These are phyloP conservation scores for Pardalotus punctatus DNA, from an alignment of 2,113 vertebrate species.

Conservation along the genomic window DNA sequence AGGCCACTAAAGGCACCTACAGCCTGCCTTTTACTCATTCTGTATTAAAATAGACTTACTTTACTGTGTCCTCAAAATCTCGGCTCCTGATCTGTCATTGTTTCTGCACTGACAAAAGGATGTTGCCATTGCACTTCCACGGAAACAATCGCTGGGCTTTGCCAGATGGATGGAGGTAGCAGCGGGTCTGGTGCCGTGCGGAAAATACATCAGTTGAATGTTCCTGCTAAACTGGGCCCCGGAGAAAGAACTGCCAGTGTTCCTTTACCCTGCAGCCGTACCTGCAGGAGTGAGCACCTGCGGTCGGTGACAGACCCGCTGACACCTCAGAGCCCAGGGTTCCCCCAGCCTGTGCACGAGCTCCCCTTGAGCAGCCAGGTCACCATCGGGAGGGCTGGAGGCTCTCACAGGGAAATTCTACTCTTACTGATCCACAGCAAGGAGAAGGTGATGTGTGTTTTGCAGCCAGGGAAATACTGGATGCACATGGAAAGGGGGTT, in stretches of 20 bases:
- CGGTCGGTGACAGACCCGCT: accelerated
- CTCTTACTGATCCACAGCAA: accelerated
- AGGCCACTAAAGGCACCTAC: not conserved
- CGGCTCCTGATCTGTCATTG: not conserved
- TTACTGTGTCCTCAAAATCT: not conserved
- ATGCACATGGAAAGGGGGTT: not conserved
- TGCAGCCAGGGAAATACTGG: accelerated
- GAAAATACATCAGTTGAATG: not conserved
- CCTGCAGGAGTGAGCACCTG: not conserved
- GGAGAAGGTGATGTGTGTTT: not conserved
- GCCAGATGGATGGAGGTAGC: slow-evolving; percentile 14
- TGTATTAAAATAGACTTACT: not conserved
- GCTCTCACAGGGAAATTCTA: not conserved
- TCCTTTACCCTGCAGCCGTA: not conserved
- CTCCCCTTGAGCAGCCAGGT: not conserved
- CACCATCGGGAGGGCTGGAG: accelerated
- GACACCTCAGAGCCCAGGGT: not conserved
- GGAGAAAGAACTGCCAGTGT: not conserved
- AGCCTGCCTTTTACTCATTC: not conserved
- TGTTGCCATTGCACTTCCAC: not conserved
- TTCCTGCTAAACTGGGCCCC: not conserved
- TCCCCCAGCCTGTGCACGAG: not conserved
- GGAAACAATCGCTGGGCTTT: not conserved
- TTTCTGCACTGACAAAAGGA: not conserved
- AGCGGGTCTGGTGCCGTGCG: not conserved